Evolutionary conservation across 2,113 vertebrate species (phyloP).

Genomic region (Festucalex cinctus): DNA sequence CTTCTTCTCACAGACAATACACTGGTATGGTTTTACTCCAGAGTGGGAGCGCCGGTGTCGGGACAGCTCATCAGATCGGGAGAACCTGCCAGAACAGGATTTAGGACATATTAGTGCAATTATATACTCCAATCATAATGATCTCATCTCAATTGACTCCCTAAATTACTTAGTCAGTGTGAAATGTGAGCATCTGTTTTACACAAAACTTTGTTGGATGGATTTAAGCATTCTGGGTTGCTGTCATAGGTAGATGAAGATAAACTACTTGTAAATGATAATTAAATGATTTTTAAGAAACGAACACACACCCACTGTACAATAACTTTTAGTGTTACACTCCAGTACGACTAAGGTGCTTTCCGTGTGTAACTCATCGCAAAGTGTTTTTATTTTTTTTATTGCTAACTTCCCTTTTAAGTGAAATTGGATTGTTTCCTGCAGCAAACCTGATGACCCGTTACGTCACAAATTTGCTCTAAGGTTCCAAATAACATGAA

Average conservation of each 20-base stretch:
- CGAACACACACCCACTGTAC: no score
- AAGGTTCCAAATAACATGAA: conserved; percentile 17
- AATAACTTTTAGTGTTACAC: neutral
- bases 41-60: conserved; percentile 95
- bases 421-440: neutral
- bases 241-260: no score
- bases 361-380: neutral
- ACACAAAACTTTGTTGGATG: no score
- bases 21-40: conserved; percentile 96
- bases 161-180: no score
- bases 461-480: neutral
- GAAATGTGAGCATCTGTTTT: no score
- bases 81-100: conserved; percentile 78
- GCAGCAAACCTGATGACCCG: neutral
- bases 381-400: neutral
- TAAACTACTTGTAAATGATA: no score
- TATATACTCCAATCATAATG: no score
- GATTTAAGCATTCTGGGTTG: no score
- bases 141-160: no score
- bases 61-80: conserved; percentile 92
- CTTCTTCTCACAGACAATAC: conserved; percentile 95
- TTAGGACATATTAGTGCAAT: neutral
- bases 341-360: neutral
- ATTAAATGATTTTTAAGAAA: neutral
- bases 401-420: no score